Evolutionary conservation across 2,113 vertebrate genomes (phyloP).

Genomic region (Gavia stellata): DNA sequence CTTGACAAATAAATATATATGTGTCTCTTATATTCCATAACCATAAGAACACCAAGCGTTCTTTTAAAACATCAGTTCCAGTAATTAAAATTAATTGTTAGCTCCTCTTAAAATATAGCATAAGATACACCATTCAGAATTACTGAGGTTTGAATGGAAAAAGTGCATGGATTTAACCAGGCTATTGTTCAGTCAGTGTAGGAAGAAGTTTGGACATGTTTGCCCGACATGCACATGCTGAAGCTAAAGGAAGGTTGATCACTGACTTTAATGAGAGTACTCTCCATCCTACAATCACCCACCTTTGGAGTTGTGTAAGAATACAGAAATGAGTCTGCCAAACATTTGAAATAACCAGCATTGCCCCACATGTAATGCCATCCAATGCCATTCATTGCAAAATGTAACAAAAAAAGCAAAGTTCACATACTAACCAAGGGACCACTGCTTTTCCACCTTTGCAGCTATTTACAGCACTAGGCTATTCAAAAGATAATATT

Average conservation of each 20-base stretch:
- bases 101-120: background rate
- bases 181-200: background rate
- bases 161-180: background rate
- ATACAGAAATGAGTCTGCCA: background rate
- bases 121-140: background rate
- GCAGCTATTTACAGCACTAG: background rate
- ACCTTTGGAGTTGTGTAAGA: background rate
- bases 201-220: background rate
- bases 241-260: background rate
- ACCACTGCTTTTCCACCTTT: background rate
- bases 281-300: background rate
- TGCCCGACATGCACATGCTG: fast-evolving
- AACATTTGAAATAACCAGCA: background rate
- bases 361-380: background rate
- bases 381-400: background rate
- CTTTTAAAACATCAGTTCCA: background rate
- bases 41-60: background rate
- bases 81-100: background rate
- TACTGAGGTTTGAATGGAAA: background rate
- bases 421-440: background rate
- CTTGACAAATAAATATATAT: background rate
- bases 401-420: background rate
- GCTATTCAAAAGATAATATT: background rate
- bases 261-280: background rate
- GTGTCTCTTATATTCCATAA: background rate